Conservation (phyloP, 1,140 invertebrate species). For the Philotrypesis tridentata region DNA sequence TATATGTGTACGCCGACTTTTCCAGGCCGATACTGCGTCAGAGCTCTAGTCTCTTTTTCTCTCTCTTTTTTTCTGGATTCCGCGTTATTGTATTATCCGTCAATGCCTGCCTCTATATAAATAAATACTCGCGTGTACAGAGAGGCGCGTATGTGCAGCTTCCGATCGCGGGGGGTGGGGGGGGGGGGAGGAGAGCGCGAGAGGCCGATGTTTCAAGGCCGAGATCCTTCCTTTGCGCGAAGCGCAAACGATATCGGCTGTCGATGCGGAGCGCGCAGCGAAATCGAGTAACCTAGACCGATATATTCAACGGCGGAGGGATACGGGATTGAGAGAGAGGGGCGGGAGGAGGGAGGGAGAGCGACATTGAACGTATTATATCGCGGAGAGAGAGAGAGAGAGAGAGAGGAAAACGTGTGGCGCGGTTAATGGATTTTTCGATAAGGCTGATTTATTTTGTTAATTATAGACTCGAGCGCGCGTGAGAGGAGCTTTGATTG, state of each 20-base stretch:
- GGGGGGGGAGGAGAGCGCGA: background rate
- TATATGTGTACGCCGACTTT: background rate
- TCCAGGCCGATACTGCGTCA: background rate
- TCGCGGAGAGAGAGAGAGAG: background rate
- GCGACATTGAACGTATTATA: conserved; percentile 27
- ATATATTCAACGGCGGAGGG: background rate
- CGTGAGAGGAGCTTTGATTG: background rate
- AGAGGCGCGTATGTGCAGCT: background rate
- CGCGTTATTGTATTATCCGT: background rate
- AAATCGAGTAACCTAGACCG: conserved; percentile 15
- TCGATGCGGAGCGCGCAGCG: background rate
- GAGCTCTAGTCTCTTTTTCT: background rate
- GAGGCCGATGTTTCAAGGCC: conserved; percentile 9
- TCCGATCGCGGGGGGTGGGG: background rate
- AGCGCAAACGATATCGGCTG: conserved; percentile 4
- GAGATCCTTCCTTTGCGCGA: background rate
- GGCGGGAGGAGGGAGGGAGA: background rate
- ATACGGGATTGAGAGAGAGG: background rate
- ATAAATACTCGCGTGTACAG: background rate
- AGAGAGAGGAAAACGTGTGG: conserved; percentile 10
- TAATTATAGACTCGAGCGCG: background rate
- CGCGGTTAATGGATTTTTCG: background rate
- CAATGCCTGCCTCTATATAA: background rate
- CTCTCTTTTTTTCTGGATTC: no score
- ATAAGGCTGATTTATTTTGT: background rate